Conservation (phyloP, 2,113 vertebrate genomes). For the Neomonachus schauinslandi region DNA sequence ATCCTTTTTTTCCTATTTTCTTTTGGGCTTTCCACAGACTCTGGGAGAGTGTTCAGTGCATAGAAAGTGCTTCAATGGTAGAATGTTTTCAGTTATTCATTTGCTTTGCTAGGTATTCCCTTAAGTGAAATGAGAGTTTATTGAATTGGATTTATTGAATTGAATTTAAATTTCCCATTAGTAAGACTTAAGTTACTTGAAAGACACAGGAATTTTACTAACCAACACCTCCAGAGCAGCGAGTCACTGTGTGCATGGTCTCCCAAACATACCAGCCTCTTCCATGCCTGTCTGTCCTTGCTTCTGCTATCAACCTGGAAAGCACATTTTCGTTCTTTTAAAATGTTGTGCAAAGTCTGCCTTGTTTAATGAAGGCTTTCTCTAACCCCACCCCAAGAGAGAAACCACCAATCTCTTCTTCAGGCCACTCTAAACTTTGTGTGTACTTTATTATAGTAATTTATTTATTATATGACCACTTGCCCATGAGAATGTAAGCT, state of each 20-base stretch:
- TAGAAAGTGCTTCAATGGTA: not conserved
- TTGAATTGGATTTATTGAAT: not conserved
- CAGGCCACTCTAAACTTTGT: not conserved
- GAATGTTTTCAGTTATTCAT: constrained; percentile 2
- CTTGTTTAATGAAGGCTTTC: not conserved
- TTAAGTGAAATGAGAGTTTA: not conserved
- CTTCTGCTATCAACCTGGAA: not conserved
- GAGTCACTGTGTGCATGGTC: accelerated
- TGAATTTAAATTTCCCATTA: not conserved
- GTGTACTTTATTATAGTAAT: not conserved
- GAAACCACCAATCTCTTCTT: not conserved
- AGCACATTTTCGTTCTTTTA: not conserved
- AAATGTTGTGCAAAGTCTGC: not conserved
- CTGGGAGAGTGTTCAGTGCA: not conserved
- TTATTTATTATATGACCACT: not conserved
- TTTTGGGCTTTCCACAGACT: not conserved
- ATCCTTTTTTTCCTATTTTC: not conserved
- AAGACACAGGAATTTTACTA: not conserved
- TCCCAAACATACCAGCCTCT: not conserved
- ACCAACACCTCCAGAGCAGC: not conserved
- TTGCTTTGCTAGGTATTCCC: not conserved
- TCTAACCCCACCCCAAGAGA: not conserved
- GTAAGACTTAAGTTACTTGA: not conserved
- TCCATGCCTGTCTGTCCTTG: not conserved
- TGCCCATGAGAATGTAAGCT: not conserved